Evolutionary conservation across 2,888 invertebrate species (phyloP), one percentile per base, ranked within the genome.

Genomic region (Nemoura dubitans): DNA sequence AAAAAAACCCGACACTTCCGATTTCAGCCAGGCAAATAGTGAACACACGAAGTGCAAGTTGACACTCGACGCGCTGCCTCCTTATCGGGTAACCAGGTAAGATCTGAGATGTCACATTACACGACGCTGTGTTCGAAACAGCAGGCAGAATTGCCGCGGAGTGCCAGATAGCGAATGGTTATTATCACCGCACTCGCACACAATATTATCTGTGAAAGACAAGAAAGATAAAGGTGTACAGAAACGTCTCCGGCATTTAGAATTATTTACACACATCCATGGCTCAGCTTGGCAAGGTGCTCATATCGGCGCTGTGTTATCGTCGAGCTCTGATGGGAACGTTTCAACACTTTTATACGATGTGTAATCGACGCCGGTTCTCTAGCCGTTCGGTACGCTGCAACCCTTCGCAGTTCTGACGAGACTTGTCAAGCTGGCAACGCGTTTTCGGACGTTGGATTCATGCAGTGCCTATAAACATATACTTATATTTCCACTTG

Each of bases 151-250:
- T 36, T 59, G 59, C 21, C 21, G 14, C 59, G 59, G 14, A 59
- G 59, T 21, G 59, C 16, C 59, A 59, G 78, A 78, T 78, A 78
- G 78, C 78, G 36, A 36, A 78, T 1, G 16, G 78, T 6, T n/a
- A 81, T 30, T 81, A 81, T 81, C 81, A 28, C 30, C 14, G 30
- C 81, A 81, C n/a, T 21, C 14, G 30, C 81, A 81, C n/a, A 81
- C 81, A 81, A n/a, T 29, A 81, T 81, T 81, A 81, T 81, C 81
- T 28, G 10, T 28, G 29, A 30, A 28, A 81, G 81, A 81, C 81
- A 81, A 81, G 81, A 81, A 81, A 81, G 81, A 81, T 81, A 81
- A 81, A 81, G n/a, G 36, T n/a, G n/a, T 36, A 36, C 30, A 81
- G 26, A 59, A 27, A 81, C 29, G 26, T 81, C 59, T 59, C 26